A percentile compares a stretch with the other conserved stretches of the same genome.
Conservation (phyloP, 2,888 invertebrate species). For the Lasioglossum morio region DNA sequence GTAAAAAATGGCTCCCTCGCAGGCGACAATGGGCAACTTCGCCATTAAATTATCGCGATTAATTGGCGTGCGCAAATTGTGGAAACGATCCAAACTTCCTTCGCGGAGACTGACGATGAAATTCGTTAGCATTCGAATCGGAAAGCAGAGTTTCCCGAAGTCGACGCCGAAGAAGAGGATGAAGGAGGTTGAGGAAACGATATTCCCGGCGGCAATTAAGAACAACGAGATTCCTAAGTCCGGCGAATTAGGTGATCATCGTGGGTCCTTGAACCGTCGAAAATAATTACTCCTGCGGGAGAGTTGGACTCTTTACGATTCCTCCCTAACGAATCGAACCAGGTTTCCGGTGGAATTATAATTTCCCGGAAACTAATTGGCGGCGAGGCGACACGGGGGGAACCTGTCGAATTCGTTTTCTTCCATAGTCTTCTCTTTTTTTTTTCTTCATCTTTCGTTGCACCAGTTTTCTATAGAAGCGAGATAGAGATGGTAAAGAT, state of each 20-base stretch:
- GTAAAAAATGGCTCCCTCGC: not conserved
- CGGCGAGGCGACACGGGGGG: not conserved
- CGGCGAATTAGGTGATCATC: slow-evolving; percentile 43
- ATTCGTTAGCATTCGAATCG: slow-evolving; percentile 37
- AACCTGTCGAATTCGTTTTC: slow-evolving; percentile 34
- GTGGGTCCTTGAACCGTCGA: not conserved
- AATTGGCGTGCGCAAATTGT: not conserved
- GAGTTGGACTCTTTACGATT: not conserved
- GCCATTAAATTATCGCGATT: not conserved
- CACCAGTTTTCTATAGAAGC: not conserved
- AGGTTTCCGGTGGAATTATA: not conserved
- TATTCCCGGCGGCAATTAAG: slow-evolving; percentile 35
- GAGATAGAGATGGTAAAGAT: not conserved
- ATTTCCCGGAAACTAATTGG: slow-evolving; percentile 33
- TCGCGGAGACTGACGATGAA: not conserved
- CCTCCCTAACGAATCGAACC: slow-evolving; percentile 24
- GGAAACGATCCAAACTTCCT: not conserved
- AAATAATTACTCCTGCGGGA: slow-evolving; percentile 35
- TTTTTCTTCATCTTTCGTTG: not conserved
- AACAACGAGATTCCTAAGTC: slow-evolving; percentile 36
- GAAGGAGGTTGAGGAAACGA: not conserved
- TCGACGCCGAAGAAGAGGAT: not conserved
- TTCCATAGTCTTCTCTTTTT: not conserved
- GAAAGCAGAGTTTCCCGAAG: slow-evolving; percentile 7
- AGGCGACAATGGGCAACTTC: not conserved